These are phyloP conservation scores for Clupea harengus DNA, from an alignment of 2,113 vertebrate genomes.

Conservation along the genomic window DNA sequence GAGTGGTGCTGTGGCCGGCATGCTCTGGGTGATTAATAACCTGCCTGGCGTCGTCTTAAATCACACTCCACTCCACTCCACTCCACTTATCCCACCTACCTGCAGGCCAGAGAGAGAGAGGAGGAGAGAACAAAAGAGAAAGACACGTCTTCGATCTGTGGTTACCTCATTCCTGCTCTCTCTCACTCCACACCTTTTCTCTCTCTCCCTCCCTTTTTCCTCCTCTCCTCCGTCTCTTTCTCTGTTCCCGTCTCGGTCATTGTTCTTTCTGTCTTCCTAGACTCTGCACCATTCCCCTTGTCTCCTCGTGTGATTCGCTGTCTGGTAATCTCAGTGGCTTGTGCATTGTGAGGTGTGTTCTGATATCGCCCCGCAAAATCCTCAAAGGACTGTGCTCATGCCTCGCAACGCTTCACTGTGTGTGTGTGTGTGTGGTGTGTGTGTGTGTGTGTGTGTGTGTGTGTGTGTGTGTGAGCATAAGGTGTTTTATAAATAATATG, in stretches of 20 bases:
- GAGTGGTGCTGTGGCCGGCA: neutral
- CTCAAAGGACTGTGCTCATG: neutral
- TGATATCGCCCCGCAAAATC: neutral
- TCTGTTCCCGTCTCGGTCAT: neutral
- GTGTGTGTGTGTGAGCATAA: neutral
- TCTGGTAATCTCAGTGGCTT: neutral
- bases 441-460: neutral
- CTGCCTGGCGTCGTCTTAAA: slow-evolving; percentile 31
- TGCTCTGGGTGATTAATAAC: slow-evolving; percentile 21
- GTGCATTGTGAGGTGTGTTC: neutral
- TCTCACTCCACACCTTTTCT: neutral
- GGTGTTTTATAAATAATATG: neutral
- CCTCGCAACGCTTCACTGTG: neutral
- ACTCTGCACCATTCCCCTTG: neutral
- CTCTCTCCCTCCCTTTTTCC: neutral
- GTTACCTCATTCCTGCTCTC: neutral
- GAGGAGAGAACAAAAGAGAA: neutral
- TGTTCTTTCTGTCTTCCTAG: neutral
- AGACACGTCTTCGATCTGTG: neutral
- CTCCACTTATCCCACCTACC: slow-evolving; percentile 8
- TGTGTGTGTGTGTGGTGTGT: too few relatives aligned
- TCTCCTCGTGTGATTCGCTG: neutral
- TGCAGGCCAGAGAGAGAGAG: neutral
- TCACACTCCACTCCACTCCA: slow-evolving; percentile 20
- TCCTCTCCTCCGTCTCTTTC: neutral